Conservation (phyloP, 1,140 invertebrate species). For the Samia ricini region DNA sequence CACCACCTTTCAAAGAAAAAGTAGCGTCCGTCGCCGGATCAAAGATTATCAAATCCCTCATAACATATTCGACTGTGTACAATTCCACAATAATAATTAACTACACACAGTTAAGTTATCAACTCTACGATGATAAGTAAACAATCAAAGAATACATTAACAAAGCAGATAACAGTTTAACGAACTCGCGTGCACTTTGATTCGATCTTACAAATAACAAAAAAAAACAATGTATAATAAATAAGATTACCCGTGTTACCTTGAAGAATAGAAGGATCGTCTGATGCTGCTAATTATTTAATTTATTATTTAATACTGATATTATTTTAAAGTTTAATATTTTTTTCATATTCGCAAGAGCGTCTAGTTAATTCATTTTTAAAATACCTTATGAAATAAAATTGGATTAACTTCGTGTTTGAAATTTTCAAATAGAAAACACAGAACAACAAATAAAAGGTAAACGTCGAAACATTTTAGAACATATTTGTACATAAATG, state of each 20-base stretch:
- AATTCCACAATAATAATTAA: conserved; percentile 36
- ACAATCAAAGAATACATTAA: conserved; percentile 69
- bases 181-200: conserved; percentile 52
- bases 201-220: conserved; percentile 41
- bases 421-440: too few species aligned
- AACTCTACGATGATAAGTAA: conserved; percentile 48
- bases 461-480: background rate
- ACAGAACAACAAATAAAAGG: too few species aligned
- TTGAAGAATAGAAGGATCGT: conserved; percentile 15
- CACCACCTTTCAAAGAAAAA: background rate
- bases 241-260: conserved; percentile 20
- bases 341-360: too few species aligned
- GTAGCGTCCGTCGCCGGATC: background rate
- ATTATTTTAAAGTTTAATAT: too few species aligned
- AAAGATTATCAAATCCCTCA: conserved; percentile 7
- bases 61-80: background rate
- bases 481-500: conserved; percentile 8
- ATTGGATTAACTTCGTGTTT: too few species aligned
- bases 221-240: conserved; percentile 20
- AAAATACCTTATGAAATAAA: too few species aligned
- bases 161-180: conserved; percentile 49
- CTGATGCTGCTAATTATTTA: conserved; percentile 14
- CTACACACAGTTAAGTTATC: conserved; percentile 33
- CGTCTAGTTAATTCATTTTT: too few species aligned
- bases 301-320: too few species aligned